These are phyloP conservation scores for Sphaerodactylus townsendi DNA, from an alignment of 2,113 vertebrate genomes.

Conservation along the genomic window DNA sequence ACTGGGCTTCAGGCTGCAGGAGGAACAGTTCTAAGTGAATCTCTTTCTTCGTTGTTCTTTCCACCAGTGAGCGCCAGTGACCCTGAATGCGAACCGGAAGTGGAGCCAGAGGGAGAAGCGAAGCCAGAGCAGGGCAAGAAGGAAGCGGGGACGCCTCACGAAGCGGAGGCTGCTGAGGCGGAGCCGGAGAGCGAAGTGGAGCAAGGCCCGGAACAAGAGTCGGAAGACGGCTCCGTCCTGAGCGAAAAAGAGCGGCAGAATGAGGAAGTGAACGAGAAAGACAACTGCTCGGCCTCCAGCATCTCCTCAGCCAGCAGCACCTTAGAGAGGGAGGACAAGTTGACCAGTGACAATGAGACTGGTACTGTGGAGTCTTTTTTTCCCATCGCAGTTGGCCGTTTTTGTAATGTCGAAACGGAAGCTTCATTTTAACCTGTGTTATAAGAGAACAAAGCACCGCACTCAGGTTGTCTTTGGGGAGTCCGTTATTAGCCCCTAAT, in stretches of 20 bases:
- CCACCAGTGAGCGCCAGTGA: slow-evolving; percentile 76
- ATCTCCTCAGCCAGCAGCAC: slow-evolving; percentile 98
- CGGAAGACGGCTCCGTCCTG: slow-evolving; percentile 83
- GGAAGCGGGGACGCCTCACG: slow-evolving; percentile 64
- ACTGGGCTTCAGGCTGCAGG: not conserved
- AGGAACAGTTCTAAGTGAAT: slow-evolving; percentile 46
- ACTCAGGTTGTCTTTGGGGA: not conserved
- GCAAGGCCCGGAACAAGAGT: slow-evolving; percentile 77
- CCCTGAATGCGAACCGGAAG: slow-evolving; percentile 62
- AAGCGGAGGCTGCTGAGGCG: slow-evolving; percentile 59
- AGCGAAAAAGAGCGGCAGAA: slow-evolving; percentile 97
- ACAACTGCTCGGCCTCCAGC: slow-evolving; percentile 98
- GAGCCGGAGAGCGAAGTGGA: slow-evolving; percentile 76
- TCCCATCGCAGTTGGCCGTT: slow-evolving; percentile 28
- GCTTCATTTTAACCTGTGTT: slow-evolving; percentile 8
- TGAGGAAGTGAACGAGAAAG: slow-evolving; percentile 96
- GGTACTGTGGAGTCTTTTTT: slow-evolving; percentile 76
- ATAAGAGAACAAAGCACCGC: too few relatives aligned
- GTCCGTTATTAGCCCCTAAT: not conserved
- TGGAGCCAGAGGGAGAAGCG: slow-evolving; percentile 59
- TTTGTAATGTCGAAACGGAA: slow-evolving; percentile 42
- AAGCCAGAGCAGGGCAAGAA: slow-evolving; percentile 65
- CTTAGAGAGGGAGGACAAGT: slow-evolving; percentile 92
- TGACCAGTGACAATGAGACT: slow-evolving; percentile 81
- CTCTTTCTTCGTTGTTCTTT: slow-evolving; percentile 71